phyloP scores from a whole-genome alignment of 2,888 invertebrate genomes.

The Microchrysa polita region DNA sequence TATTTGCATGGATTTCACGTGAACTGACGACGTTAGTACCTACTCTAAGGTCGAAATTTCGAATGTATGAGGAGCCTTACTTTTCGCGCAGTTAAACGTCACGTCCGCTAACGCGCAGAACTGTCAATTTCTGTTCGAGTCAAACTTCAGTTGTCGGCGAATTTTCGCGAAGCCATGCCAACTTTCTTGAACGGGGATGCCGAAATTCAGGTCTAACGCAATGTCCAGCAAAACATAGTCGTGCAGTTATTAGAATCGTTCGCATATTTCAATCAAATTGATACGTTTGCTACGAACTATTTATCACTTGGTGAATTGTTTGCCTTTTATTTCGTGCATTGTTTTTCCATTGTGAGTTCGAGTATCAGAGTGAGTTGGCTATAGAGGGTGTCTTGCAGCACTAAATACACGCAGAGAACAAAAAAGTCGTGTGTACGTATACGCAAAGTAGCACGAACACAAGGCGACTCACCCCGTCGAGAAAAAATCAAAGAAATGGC shows the following conservation, averaged over 20 bases:
- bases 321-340: not conserved
- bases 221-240: too few species aligned
- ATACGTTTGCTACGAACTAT: not conserved
- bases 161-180: not conserved
- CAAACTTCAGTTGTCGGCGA: not conserved
- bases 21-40: too few species aligned
- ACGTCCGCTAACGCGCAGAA: not conserved
- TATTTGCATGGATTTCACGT: too few species aligned
- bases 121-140: not conserved
- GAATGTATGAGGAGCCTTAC: too few species aligned
- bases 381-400: not conserved
- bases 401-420: not conserved
- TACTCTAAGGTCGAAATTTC: too few species aligned
- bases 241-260: too few species aligned
- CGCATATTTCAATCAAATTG: not conserved
- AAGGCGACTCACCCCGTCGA: slow-evolving; percentile 25
- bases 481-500: slow-evolving; percentile 69
- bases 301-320: slow-evolving; percentile 12
- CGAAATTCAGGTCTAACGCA: slow-evolving; percentile 6
- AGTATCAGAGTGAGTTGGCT: not conserved
- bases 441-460: slow-evolving; percentile 19
- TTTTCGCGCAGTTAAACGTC: too few species aligned
- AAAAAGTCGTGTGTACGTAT: slow-evolving; percentile 13
- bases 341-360: not conserved
- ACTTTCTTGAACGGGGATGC: not conserved